These are phyloP conservation scores for Brachionus plicatilis DNA, from an alignment of 1,140 invertebrate genomes.

Conservation along the genomic window DNA sequence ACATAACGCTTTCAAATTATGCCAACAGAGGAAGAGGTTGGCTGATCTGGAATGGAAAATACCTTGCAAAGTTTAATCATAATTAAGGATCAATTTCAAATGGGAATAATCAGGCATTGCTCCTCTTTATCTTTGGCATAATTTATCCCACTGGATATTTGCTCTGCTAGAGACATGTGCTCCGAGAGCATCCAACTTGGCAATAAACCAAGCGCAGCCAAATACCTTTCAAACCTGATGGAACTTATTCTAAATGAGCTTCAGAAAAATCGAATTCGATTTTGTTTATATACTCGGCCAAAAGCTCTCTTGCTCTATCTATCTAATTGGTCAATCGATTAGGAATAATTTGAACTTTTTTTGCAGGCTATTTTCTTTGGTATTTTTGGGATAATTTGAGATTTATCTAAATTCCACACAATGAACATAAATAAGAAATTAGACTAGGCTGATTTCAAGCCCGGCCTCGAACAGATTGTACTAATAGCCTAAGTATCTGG, in stretches of 20 bases:
- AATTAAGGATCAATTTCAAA: neutral
- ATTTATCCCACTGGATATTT: neutral
- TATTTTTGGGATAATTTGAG: conserved; percentile 12
- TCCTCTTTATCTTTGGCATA: neutral
- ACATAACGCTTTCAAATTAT: conserved; percentile 35
- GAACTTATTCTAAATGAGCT: neutral
- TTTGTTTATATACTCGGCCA: neutral
- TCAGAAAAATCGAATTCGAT: neutral
- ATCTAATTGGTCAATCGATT: conserved; percentile 21
- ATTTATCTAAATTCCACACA: conserved; percentile 1
- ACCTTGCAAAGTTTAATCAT: neutral
- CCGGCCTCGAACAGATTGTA: neutral
- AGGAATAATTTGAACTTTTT: conserved; percentile 14
- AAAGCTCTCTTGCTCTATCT: neutral
- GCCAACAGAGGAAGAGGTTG: neutral
- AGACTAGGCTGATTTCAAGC: neutral
- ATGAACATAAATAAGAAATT: neutral
- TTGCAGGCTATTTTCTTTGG: neutral
- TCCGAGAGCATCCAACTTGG: neutral
- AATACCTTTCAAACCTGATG: neutral
- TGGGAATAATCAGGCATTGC: neutral
- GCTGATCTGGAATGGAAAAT: neutral
- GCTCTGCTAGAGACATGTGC: neutral
- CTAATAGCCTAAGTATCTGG: neutral
- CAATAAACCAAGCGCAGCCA: neutral